Evolutionary conservation across 2,888 invertebrate species (phyloP).

Genomic region (Parapristionchus giblindavisi): DNA sequence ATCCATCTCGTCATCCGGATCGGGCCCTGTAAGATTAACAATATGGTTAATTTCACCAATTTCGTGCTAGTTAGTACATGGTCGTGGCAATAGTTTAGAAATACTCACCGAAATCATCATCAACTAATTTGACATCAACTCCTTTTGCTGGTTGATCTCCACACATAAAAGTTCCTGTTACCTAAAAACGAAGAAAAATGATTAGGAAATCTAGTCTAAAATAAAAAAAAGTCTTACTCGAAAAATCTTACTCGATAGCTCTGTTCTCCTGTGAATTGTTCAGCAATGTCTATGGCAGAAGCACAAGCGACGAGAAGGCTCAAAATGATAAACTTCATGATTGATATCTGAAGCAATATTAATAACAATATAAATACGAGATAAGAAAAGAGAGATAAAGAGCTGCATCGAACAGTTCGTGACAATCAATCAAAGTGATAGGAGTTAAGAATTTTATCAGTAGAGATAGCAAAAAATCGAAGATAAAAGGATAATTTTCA

Average conservation of each 20-base stretch:
- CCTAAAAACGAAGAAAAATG: conserved; percentile 43
- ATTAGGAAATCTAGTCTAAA: neutral
- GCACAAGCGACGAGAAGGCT: neutral
- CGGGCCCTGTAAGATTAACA: conserved; percentile 61
- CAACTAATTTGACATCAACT: conserved; percentile 67
- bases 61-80: neutral
- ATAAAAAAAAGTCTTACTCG: neutral
- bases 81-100: neutral
- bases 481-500: no score
- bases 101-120: conserved; percentile 64
- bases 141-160: conserved; percentile 59
- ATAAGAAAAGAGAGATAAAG: neutral
- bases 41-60: conserved; percentile 19
- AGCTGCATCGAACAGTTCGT: conserved; percentile 22
- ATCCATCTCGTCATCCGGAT: conserved; percentile 67
- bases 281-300: conserved; percentile 40
- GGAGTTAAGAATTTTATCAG: neutral
- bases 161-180: conserved; percentile 60
- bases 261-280: conserved; percentile 54
- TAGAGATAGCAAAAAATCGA: neutral
- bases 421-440: neutral
- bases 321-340: conserved; percentile 21
- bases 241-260: conserved; percentile 53
- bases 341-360: no score
- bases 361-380: neutral